phyloP scores from a whole-genome alignment of 2,113 vertebrate species.

The Alligator mississippiensis region DNA sequence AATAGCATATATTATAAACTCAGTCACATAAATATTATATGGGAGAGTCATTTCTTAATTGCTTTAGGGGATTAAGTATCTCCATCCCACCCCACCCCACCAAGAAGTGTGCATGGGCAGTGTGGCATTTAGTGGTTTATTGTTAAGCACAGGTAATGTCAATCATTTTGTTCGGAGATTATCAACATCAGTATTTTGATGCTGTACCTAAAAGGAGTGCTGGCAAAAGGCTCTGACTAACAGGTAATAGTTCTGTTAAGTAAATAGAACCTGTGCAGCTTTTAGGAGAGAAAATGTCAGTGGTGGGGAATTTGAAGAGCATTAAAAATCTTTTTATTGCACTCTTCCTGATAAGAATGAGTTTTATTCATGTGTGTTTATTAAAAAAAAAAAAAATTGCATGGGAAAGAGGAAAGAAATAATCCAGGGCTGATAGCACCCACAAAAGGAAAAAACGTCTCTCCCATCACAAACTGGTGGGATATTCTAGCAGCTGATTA shows the following conservation, averaged over 20 bases:
- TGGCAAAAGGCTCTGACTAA: background rate
- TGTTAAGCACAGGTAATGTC: background rate
- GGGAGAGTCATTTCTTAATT: background rate
- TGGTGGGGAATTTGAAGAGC: background rate
- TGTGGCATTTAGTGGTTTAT: background rate
- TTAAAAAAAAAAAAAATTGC: background rate
- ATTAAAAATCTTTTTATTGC: background rate
- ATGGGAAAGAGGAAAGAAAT: background rate
- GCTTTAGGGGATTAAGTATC: background rate
- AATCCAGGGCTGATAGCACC: background rate
- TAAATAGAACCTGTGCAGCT: background rate
- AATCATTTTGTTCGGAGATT: background rate
- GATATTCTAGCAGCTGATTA: background rate
- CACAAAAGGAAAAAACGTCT: background rate
- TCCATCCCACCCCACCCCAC: background rate
- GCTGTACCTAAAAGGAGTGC: background rate
- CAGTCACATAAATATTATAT: background rate
- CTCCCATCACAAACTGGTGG: background rate
- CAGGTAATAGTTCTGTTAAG: background rate
- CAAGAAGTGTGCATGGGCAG: no score
- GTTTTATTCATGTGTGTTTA: background rate
- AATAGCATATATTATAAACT: slow-evolving; percentile 1
- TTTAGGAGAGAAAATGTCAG: background rate
- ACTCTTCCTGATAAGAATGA: background rate
- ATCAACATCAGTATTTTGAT: background rate